phyloP scores from a whole-genome alignment of 2,113 vertebrate species.

The Petrocephalus microphthalmus region DNA sequence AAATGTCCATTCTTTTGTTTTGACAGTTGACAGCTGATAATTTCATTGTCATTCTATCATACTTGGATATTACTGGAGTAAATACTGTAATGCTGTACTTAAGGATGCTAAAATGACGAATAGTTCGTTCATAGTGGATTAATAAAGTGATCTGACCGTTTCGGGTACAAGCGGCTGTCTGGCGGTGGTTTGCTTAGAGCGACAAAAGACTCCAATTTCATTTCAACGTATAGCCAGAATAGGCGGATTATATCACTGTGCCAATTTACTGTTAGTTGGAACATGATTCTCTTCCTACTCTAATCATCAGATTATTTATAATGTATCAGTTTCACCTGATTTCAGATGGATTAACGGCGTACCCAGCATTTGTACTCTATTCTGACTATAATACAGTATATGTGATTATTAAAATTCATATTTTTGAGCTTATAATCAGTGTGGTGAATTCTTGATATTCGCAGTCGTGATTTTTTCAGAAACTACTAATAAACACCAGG shows the following conservation, averaged over 20 bases:
- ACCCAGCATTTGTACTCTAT: background rate
- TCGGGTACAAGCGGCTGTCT: background rate
- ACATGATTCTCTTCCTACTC: background rate
- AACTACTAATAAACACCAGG: background rate
- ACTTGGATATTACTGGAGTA: background rate
- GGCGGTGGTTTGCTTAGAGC: background rate
- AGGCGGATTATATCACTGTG: background rate
- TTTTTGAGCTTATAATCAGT: background rate
- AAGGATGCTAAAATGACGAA: background rate
- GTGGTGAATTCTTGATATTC: background rate
- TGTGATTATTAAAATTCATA: background rate
- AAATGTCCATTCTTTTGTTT: constrained; percentile 29
- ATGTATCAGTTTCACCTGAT: background rate
- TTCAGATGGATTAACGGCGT: background rate
- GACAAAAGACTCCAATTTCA: background rate
- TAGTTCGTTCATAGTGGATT: background rate
- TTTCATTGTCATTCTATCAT: background rate
- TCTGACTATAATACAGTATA: background rate
- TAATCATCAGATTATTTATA: background rate
- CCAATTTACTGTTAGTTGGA: background rate
- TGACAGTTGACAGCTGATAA: background rate
- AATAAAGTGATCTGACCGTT: background rate
- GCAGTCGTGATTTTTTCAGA: background rate
- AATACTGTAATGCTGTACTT: background rate
- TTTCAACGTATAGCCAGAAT: background rate